Evolutionary conservation across 2,888 invertebrate species (phyloP), one percentile per base, ranked within the genome.

Genomic region (Hoplodrina blanda): DNA sequence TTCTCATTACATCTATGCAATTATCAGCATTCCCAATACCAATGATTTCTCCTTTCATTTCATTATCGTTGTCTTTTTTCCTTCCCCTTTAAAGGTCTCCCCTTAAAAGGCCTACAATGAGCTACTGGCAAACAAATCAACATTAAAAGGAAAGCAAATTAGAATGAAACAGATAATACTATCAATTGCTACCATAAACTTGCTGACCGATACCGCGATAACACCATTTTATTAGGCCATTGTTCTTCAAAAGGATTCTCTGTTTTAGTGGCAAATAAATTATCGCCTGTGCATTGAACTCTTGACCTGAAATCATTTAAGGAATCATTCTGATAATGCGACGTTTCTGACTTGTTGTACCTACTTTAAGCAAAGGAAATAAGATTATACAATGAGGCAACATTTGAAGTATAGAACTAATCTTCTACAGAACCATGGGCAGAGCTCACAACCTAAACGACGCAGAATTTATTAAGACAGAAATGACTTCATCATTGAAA

Each of bases 191-290:
- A 55, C 79, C 73, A 83, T 77, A 85, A 83, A 78, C 74, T 64
- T 71, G 60, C 69, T 83, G 70, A 83, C 73, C 77, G 82, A 84
- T 83, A 79, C 62, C n/a, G 56, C 81, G 85, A 81, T 84, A 83
- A 79, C 71, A 81, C 75, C 69, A 83, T 83, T 84, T 84, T 85
- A 84, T 84, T 84, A 65, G 77, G 55, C 77, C 71, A 85, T 84
- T 84, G 84, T 84, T 69, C 85, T 82, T 73, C 64, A 85, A 81
- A 85, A 81, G 79, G 82, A 81, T 81, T 81, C 81, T 37, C 73
- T 74, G 69, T 69, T 80, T 74, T 78, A 77, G 62, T 72, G 65
- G 72, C 49, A 72, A 78, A 72, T 78, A 81, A 81, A 81, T 78
- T 78, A 81, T 81, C 67, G 78, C 59, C 59, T 74, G 82, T 69